Conservation (phyloP, 1,140 invertebrate species). For the Zaprionus nigranus region DNA sequence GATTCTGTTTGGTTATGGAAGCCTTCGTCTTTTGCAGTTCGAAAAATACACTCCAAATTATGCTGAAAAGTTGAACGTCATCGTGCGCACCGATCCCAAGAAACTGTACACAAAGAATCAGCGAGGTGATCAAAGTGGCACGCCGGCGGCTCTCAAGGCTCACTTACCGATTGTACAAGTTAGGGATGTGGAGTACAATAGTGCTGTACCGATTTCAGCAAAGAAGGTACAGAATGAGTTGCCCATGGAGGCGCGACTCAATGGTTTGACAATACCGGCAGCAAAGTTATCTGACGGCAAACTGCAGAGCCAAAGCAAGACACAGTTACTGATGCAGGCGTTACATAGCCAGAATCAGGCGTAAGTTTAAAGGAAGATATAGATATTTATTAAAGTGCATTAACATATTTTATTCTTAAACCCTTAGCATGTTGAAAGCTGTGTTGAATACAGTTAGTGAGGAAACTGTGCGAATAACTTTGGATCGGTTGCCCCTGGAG, state of each 20-base stretch:
- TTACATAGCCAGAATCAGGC: slow-evolving; percentile 90
- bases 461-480: slow-evolving; percentile 87
- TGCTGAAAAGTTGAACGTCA: slow-evolving; percentile 86
- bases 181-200: slow-evolving; percentile 76
- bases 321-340: slow-evolving; percentile 90
- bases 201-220: slow-evolving; percentile 84
- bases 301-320: slow-evolving; percentile 87
- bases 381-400: too few relatives aligned
- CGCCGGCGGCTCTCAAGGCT: slow-evolving; percentile 84
- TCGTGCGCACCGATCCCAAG: slow-evolving; percentile 86
- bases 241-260: slow-evolving; percentile 90
- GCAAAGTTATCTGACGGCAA: slow-evolving; percentile 82
- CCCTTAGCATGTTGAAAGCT: slow-evolving; percentile 85
- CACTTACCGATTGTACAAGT: slow-evolving; percentile 84
- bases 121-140: slow-evolving; percentile 76
- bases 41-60: slow-evolving; percentile 88
- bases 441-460: slow-evolving; percentile 87
- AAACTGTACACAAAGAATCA: slow-evolving; percentile 78
- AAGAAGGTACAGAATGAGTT: slow-evolving; percentile 87
- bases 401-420: not conserved
- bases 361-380: slow-evolving; percentile 67
- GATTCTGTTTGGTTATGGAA: slow-evolving; percentile 87
- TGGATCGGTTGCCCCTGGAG: slow-evolving; percentile 87
- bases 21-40: slow-evolving; percentile 86
- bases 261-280: slow-evolving; percentile 87